phyloP scores from a whole-genome alignment of 2,113 vertebrate genomes.

The Podilymbus podiceps region DNA sequence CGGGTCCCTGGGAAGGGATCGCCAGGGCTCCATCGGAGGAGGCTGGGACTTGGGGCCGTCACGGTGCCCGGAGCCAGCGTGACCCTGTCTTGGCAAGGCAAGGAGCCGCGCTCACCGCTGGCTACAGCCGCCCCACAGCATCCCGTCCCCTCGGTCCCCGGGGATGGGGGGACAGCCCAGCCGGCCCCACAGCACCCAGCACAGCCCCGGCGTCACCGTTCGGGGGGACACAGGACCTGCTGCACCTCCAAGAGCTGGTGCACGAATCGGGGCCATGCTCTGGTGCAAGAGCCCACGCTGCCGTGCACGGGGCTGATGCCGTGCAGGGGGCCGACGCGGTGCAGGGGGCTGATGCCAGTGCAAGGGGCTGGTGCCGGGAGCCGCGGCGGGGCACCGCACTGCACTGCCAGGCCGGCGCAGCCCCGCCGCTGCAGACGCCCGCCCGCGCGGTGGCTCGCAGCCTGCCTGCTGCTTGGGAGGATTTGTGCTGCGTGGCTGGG shows the following conservation, averaged over 20 bases:
- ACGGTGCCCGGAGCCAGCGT: rapidly evolving
- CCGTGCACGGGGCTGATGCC: rapidly evolving
- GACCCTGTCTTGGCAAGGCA: rapidly evolving
- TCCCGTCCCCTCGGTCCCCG: rapidly evolving
- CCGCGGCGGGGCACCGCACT: rapidly evolving
- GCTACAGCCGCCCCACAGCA: neutral
- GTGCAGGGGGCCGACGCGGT: rapidly evolving
- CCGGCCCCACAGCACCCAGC: neutral
- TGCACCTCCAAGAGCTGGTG: rapidly evolving
- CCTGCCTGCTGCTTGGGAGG: neutral
- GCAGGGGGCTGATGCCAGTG: rapidly evolving
- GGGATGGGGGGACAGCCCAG: rapidly evolving
- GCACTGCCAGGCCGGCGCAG: neutral
- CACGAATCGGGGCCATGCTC: rapidly evolving
- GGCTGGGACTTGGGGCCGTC: neutral
- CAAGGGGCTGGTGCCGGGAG: rapidly evolving
- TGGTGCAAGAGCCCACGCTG: neutral
- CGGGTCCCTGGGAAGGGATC: neutral
- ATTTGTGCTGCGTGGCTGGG: constrained; percentile 20
- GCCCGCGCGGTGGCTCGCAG: rapidly evolving
- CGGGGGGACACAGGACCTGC: rapidly evolving
- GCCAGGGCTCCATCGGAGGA: rapidly evolving
- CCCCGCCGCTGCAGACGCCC: neutral
- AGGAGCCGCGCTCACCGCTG: rapidly evolving
- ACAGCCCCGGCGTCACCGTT: rapidly evolving